Conservation (phyloP, 2,888 invertebrate species). For the Arge pagana region DNA sequence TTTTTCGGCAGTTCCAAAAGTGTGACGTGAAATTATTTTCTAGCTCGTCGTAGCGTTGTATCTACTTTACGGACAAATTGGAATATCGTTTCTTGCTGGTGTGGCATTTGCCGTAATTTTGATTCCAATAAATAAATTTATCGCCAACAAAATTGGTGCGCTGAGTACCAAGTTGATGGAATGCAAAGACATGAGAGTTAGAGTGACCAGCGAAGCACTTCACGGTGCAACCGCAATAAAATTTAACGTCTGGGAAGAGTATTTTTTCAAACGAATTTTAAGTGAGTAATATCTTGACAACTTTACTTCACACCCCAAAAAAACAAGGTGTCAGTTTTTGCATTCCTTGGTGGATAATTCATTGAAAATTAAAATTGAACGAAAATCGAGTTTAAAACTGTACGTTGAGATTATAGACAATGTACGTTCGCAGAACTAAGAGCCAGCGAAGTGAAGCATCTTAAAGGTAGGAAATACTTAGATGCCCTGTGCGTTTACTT, state of each 20-base stretch:
- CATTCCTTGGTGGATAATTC: not conserved
- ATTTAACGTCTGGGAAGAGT: conserved; percentile 91
- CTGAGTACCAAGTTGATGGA: conserved; percentile 88
- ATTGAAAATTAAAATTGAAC: not conserved
- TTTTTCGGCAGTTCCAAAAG: not conserved
- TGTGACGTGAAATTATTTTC: conserved; percentile 42
- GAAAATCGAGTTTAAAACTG: not conserved
- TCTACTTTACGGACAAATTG: conserved; percentile 86
- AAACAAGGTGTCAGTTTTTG: conserved; percentile 7
- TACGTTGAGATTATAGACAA: not conserved
- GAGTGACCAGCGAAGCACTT: conserved; percentile 84
- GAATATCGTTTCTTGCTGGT: conserved; percentile 89
- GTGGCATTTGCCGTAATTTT: conserved; percentile 82
- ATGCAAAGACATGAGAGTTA: conserved; percentile 88
- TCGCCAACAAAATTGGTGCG: conserved; percentile 86
- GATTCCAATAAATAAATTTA: conserved; percentile 89
- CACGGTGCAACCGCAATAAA: conserved; percentile 89
- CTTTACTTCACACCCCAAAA: conserved; percentile 1
- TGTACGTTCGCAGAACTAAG: conserved; percentile 64
- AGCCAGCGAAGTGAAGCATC: conserved; percentile 73
- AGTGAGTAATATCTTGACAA: conserved; percentile 60
- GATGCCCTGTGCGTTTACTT: conserved; percentile 98
- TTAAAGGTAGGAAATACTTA: conserved; percentile 88
- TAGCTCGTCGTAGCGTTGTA: conserved; percentile 81
- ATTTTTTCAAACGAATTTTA: conserved; percentile 74